phyloP scores from a whole-genome alignment of 2,888 invertebrate species.

The Netelia virgata region DNA sequence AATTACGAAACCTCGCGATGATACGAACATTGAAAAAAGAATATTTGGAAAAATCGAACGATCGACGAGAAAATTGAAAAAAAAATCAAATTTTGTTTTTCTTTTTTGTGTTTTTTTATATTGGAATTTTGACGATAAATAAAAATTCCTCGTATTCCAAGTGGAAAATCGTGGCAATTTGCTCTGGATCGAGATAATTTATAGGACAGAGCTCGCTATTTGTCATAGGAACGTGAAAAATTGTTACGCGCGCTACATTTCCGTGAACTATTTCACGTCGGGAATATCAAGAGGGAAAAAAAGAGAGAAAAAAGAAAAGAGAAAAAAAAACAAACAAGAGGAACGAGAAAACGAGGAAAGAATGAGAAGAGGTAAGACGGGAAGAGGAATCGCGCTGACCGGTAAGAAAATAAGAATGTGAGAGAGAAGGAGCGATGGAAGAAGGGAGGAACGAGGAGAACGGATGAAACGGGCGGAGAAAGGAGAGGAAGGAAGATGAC shows the following conservation, averaged over 20 bases:
- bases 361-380: too few relatives aligned
- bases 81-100: too few relatives aligned
- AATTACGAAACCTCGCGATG: too few relatives aligned
- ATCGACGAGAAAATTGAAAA: too few relatives aligned
- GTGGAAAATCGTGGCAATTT: not conserved
- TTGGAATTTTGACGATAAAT: not conserved
- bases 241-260: not conserved
- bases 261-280: not conserved
- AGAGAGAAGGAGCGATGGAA: not conserved
- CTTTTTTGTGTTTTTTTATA: too few relatives aligned
- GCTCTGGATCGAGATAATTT: not conserved
- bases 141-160: constrained; percentile 1
- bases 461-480: constrained; percentile 2
- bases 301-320: not conserved
- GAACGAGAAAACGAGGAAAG: too few relatives aligned
- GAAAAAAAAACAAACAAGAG: too few relatives aligned
- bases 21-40: too few relatives aligned
- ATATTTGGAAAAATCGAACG: too few relatives aligned
- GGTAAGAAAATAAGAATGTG: not conserved
- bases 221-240: not conserved
- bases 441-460: not conserved
- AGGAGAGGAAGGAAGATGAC: constrained; percentile 2
- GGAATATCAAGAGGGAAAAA: constrained; percentile 20
- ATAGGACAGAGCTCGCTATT: not conserved
- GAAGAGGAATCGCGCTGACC: too few relatives aligned